Evolutionary conservation across 2,113 vertebrate species (phyloP), one percentile per base, ranked within the genome.

Genomic region (Drymodes brunneopygia): DNA sequence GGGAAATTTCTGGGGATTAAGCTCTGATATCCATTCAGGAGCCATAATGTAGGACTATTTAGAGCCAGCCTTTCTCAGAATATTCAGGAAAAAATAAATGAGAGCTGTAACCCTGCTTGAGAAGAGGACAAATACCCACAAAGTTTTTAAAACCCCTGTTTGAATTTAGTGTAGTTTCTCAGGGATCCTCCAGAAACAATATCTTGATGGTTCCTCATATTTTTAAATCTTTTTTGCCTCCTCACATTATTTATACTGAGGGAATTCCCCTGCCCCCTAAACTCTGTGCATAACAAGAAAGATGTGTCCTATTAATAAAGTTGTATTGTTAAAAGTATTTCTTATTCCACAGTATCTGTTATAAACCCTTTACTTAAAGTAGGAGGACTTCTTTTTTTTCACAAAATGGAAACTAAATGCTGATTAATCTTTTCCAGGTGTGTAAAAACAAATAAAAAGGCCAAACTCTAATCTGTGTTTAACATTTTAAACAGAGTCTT

Each of bases 341-440:
- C 35, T 10, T 35, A 13, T 88, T 62, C 35, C 69, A 38, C 66
- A 44, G 24, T 60, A 86, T 31, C 58, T 36, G 6, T 74, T 75
- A 71, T 25, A 94, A 77, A 33, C 6, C 16, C 38, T 82, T 62
- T 53, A 21, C 17, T 88, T 91, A 38, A 67, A 75, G 56, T 81
- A 81, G 24, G 9, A 79, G 13, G 17, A 58, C 10, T 44, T 35
- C 47, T 88, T 92, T 54, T 61, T 42, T 42, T 29, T 19, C n/a
- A 44, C 42, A 42, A 60, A 53, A 88, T 75, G n/a, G 53, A 88
- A 92, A 62, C 36, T 36, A 72, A 94, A 90, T 51, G 21, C 7
- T 54, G 79, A 79, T 92, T 92, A 88, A 90, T 84, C 9, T 88
- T 88, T 95, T 79, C 61, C 82, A 93, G 31, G 53, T 90, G 80